A percentile compares a stretch with the other conserved stretches of the same genome.
phyloP scores from a whole-genome alignment of 53 echinoderm and acorn worm genomes.

The Hippasteria phrygiana region DNA sequence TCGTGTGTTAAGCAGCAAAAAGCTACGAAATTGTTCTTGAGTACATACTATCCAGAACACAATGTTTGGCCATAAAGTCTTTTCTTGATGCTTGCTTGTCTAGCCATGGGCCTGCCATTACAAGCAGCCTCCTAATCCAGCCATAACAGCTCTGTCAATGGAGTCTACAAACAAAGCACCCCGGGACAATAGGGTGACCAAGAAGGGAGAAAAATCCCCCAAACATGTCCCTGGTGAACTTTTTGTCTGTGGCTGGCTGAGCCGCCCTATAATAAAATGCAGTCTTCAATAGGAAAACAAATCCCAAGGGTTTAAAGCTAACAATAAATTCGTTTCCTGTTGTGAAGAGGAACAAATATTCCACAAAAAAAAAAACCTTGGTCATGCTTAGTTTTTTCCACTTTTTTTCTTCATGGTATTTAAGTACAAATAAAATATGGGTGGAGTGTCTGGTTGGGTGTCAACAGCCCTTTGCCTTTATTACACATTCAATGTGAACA shows the following conservation, averaged over 20 bases:
- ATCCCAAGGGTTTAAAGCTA: not conserved
- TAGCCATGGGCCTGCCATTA: not conserved
- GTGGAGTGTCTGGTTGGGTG: not conserved
- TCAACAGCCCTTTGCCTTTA: slow-evolving; percentile 12
- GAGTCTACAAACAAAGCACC: slow-evolving; percentile 44
- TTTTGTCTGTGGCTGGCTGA: slow-evolving; percentile 8
- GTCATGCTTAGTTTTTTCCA: slow-evolving; percentile 3
- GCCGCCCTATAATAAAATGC: not conserved
- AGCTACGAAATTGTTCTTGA: too few relatives aligned
- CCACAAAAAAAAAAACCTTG: slow-evolving; percentile 3
- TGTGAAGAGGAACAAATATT: not conserved
- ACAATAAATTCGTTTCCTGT: not conserved
- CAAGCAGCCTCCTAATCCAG: slow-evolving; percentile 36
- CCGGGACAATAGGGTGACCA: slow-evolving; percentile 20
- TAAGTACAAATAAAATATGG: not conserved
- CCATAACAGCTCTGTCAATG: slow-evolving; percentile 16
- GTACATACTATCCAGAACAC: too few relatives aligned
- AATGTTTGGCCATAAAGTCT: too few relatives aligned
- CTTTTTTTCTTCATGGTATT: not conserved
- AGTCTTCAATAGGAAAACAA: slow-evolving; percentile 1
- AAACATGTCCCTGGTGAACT: slow-evolving; percentile 42
- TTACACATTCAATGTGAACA: not conserved
- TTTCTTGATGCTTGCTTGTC: too few relatives aligned
- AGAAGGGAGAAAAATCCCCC: slow-evolving; percentile 5
- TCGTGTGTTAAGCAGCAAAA: too few relatives aligned